phyloP scores from a whole-genome alignment of 35 echinoderm and acorn worm genomes.

The Apostichopus japonicus region DNA sequence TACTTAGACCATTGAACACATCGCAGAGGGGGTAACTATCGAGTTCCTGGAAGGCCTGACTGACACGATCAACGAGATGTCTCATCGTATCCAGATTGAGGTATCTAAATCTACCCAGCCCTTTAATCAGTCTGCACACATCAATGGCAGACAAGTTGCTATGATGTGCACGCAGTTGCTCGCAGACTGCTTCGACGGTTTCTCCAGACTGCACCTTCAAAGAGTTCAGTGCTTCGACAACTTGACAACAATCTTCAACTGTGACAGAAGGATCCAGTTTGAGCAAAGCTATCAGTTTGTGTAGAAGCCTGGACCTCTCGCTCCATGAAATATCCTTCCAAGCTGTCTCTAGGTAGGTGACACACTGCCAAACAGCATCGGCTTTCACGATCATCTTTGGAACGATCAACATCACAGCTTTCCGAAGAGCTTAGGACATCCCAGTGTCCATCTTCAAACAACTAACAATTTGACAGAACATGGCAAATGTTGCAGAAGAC shows the following conservation, averaged over 20 bases:
- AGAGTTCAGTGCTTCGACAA: not conserved
- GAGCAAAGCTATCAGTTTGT: constrained; percentile 32
- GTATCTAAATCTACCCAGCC: not conserved
- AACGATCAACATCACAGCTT: constrained; percentile 1
- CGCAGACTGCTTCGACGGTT: not conserved
- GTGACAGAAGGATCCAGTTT: constrained; percentile 23
- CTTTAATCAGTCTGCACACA: constrained; percentile 8
- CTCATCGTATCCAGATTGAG: not conserved
- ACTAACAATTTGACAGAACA: constrained; percentile 26
- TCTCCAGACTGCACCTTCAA: constrained; percentile 22
- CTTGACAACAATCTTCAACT: constrained; percentile 3
- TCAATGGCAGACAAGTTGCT: not conserved
- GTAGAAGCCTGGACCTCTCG: not conserved
- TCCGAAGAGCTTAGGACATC: constrained; percentile 24
- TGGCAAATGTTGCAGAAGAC: constrained; percentile 31
- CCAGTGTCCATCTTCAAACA: not conserved
- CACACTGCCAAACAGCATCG: not conserved
- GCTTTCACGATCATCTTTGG: constrained; percentile 19
- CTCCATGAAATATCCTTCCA: not conserved
- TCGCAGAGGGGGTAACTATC: not conserved
- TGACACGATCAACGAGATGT: not conserved
- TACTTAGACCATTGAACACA: constrained; percentile 17
- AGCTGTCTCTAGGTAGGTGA: not conserved
- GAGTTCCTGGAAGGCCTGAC: constrained; percentile 15
- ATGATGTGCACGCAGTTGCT: not conserved